Percentiles rank a stretch among this genome's conserved stretches.
Conservation (phyloP, 1,140 invertebrate genomes). For the Eufriesea mexicana region DNA sequence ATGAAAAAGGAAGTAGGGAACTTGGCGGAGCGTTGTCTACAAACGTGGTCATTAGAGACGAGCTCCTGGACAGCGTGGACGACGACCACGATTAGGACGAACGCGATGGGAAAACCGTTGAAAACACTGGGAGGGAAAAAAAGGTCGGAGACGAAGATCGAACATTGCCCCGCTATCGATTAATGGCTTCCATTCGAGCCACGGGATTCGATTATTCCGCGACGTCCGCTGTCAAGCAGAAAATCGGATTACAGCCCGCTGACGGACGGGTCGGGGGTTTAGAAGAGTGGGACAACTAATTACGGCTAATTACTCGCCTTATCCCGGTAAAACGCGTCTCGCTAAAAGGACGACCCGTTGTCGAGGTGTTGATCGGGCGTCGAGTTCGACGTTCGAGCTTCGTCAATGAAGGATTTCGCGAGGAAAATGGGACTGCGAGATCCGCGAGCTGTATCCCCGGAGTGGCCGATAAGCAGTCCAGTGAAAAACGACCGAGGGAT, state of each 20-base stretch:
- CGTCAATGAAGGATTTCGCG: background rate
- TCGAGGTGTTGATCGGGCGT: background rate
- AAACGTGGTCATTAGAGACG: constrained; percentile 12
- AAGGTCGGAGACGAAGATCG: constrained; percentile 33
- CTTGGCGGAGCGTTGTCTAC: background rate
- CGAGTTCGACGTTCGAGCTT: background rate
- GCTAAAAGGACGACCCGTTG: background rate
- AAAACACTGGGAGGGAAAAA: background rate
- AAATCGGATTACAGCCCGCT: constrained; percentile 66
- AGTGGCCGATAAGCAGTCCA: constrained; percentile 16
- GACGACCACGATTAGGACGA: background rate
- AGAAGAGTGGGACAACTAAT: constrained; percentile 56
- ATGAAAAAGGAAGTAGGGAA: background rate
- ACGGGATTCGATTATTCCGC: constrained; percentile 56
- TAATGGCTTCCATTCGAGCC: constrained; percentile 41
- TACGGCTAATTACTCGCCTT: constrained; percentile 62
- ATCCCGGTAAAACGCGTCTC: constrained; percentile 11
- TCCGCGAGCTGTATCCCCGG: background rate
- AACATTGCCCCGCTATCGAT: constrained; percentile 40
- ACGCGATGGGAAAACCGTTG: background rate
- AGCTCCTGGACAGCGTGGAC: background rate
- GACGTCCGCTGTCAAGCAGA: constrained; percentile 43
- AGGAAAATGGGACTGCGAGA: background rate
- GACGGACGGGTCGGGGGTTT: constrained; percentile 35
- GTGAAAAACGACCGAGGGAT: background rate